phyloP scores from a whole-genome alignment of 2,113 vertebrate genomes.

The Balaeniceps rex region DNA sequence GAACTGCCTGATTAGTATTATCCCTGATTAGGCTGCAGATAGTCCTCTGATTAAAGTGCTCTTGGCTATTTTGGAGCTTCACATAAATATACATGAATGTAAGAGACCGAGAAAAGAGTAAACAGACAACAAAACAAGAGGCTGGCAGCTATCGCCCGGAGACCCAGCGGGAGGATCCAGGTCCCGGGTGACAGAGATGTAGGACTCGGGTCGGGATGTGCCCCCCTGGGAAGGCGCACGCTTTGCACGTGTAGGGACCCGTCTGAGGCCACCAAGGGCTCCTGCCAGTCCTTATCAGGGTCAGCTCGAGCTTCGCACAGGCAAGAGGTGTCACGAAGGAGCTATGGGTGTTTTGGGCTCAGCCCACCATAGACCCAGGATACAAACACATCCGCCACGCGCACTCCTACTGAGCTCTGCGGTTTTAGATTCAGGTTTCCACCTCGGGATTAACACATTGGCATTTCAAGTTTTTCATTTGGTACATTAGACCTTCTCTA shows the following conservation, averaged over 20 bases:
- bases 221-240: background rate
- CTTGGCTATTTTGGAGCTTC: slow-evolving; percentile 66
- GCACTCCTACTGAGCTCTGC: fast-evolving
- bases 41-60: slow-evolving; percentile 67
- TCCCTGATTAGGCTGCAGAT: slow-evolving; percentile 66
- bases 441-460: fast-evolving
- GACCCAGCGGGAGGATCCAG: background rate
- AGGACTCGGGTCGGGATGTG: background rate
- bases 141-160: background rate
- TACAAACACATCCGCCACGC: fast-evolving
- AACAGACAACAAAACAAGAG: background rate
- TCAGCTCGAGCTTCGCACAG: fast-evolving
- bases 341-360: background rate
- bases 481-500: too few species aligned
- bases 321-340: too few species aligned
- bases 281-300: background rate
- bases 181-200: background rate
- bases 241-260: background rate
- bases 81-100: slow-evolving; percentile 72
- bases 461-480: background rate
- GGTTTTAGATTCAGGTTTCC: background rate
- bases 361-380: fast-evolving
- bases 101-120: slow-evolving; percentile 13
- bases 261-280: background rate
- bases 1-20: slow-evolving; percentile 65